A percentile compares a stretch with the other conserved stretches of the same genome.
Conservation (phyloP, 2,888 invertebrate species). For the Amblyteles armatorius region DNA sequence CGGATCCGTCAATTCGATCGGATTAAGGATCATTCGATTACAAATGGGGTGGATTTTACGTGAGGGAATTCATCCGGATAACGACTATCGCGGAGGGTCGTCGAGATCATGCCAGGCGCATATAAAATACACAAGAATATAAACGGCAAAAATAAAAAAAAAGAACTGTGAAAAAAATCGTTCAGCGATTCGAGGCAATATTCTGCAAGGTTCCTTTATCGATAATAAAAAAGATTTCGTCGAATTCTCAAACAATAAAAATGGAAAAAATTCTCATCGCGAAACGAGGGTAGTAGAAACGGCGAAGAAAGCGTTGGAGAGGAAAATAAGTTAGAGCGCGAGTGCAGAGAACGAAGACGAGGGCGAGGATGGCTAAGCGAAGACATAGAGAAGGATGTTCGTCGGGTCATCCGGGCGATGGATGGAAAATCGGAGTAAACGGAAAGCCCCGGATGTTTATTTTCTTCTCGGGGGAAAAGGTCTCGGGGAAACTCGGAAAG, state of each 20-base stretch:
- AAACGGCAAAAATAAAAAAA: neutral
- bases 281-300: neutral
- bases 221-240: neutral
- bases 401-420: slow-evolving; percentile 19
- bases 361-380: neutral
- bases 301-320: neutral
- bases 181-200: neutral
- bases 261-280: neutral
- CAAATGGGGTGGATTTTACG: neutral
- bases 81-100: neutral
- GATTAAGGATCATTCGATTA: slow-evolving; percentile 30
- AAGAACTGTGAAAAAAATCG: neutral
- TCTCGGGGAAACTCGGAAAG: slow-evolving; percentile 42
- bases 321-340: slow-evolving; percentile 17
- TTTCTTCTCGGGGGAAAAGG: slow-evolving; percentile 48
- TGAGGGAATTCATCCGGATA: neutral
- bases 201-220: neutral
- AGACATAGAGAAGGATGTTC: slow-evolving; percentile 14
- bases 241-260: neutral
- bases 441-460: slow-evolving; percentile 54
- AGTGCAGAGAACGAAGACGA: slow-evolving; percentile 48
- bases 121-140: neutral
- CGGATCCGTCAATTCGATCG: slow-evolving; percentile 13
- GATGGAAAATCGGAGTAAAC: slow-evolving; percentile 61
- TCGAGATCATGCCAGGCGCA: neutral